phyloP scores from a whole-genome alignment of 2,797 vertebrate species.

The Molossus molossus region DNA sequence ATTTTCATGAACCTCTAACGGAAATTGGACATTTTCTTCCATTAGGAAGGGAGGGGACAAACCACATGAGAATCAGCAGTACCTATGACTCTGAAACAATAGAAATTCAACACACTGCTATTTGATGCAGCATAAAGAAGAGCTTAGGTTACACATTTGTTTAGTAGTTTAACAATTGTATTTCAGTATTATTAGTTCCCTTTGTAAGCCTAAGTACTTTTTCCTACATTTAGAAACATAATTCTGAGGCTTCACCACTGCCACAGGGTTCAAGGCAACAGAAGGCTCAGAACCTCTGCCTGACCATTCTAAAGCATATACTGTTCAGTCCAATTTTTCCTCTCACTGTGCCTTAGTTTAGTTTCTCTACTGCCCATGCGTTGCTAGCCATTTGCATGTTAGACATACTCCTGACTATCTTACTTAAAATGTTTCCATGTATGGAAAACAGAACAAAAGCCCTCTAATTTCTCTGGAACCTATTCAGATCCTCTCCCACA shows the following conservation, averaged over 20 bases:
- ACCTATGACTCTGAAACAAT: background rate
- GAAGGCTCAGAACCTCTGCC: background rate
- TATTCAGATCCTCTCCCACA: background rate
- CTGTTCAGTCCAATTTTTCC: background rate
- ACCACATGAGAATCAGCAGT: background rate
- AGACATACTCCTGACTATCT: background rate
- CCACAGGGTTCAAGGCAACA: background rate
- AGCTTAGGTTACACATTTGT: background rate
- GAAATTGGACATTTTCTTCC: background rate
- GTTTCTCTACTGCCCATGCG: background rate
- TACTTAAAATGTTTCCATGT: background rate
- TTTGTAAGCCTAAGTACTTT: conserved; percentile 26
- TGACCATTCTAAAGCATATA: background rate
- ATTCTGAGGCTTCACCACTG: conserved; percentile 2
- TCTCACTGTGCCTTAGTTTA: background rate
- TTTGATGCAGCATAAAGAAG: background rate
- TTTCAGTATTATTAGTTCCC: conserved; percentile 17
- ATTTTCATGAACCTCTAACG: conserved; percentile 12
- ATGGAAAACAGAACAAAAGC: background rate
- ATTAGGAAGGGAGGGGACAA: background rate
- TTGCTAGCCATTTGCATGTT: background rate
- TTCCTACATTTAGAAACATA: conserved; percentile 10
- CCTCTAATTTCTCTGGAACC: background rate
- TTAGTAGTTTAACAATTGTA: background rate
- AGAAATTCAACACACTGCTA: background rate